phyloP scores from a whole-genome alignment of 2,797 vertebrate species.

The Taeniopygia guttata region DNA sequence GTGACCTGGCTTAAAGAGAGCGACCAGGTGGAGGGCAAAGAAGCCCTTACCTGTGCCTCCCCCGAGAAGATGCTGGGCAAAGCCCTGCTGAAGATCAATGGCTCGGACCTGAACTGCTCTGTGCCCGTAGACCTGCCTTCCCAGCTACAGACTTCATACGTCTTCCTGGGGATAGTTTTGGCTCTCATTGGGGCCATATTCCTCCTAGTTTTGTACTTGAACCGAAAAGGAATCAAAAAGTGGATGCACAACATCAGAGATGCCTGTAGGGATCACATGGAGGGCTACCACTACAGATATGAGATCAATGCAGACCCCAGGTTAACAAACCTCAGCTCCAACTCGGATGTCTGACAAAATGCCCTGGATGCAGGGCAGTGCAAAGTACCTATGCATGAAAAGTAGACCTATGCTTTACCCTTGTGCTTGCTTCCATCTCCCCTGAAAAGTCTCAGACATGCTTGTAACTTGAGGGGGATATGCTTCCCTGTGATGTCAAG shows the following conservation, averaged over 20 bases:
- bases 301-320: slow-evolving; percentile 94
- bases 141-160: slow-evolving; percentile 92
- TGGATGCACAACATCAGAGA: slow-evolving; percentile 98
- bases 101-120: slow-evolving; percentile 78
- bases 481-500: slow-evolving; percentile 57
- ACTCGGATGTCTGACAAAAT: slow-evolving; percentile 87
- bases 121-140: slow-evolving; percentile 71
- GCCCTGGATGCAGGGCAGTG: neutral
- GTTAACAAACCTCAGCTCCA: slow-evolving; percentile 92
- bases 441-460: slow-evolving; percentile 31
- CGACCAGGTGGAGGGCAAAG: slow-evolving; percentile 72
- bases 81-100: slow-evolving; percentile 76
- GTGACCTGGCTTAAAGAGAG: slow-evolving; percentile 85
- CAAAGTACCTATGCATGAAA: slow-evolving; percentile 84
- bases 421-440: slow-evolving; percentile 9
- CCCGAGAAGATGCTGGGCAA: slow-evolving; percentile 75
- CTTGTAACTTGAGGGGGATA: slow-evolving; percentile 23
- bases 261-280: slow-evolving; percentile 98
- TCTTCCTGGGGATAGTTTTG: slow-evolving; percentile 94
- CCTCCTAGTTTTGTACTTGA: slow-evolving; percentile 95
- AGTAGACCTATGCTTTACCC: slow-evolving; percentile 73
- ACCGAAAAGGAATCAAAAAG: slow-evolving; percentile 96
- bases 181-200: slow-evolving; percentile 97
- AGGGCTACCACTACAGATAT: slow-evolving; percentile 98
- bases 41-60: slow-evolving; percentile 78